Percentiles rank a stretch among this genome's conserved stretches.
These are phyloP conservation scores for Leptodactylus fuscus DNA, from an alignment of 2,113 vertebrate genomes.

Conservation along the genomic window DNA sequence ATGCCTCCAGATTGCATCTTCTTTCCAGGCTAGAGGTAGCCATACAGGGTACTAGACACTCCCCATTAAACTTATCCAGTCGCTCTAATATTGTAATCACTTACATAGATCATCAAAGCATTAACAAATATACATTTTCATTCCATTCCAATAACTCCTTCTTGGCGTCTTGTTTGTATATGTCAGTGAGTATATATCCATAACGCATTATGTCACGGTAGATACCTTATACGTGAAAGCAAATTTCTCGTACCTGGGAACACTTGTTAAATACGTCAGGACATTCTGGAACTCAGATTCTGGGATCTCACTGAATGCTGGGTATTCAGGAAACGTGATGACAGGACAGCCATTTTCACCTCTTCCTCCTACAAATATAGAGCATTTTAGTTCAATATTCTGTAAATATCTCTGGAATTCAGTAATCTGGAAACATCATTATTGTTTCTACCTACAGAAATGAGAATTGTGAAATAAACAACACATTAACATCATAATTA, in stretches of 20 bases:
- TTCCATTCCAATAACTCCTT: too few species aligned
- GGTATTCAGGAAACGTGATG: constrained; percentile 96
- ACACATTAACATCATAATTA: too few species aligned
- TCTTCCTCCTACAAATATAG: constrained; percentile 81
- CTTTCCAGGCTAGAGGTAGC: too few species aligned
- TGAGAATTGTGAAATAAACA: background rate
- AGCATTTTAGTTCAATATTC: background rate
- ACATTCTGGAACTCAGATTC: constrained; percentile 95
- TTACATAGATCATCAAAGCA: too few species aligned
- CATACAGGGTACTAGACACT: too few species aligned
- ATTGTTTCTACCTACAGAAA: background rate
- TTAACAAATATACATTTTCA: too few species aligned
- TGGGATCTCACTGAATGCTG: constrained; percentile 88
- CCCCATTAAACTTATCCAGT: too few species aligned
- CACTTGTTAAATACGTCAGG: constrained; percentile 92
- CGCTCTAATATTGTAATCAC: too few species aligned
- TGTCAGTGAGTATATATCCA: too few species aligned
- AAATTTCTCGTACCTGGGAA: constrained; percentile 84
- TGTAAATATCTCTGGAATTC: background rate
- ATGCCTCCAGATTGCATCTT: too few species aligned
- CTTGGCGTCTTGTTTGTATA: too few species aligned
- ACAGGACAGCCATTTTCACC: constrained; percentile 91
- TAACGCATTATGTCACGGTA: background rate
- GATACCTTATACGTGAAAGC: background rate
- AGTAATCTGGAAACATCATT: background rate